Base-by-base conservation (phyloP, 2,797 vertebrate species). In the Leptodactylus fallax region DNA sequence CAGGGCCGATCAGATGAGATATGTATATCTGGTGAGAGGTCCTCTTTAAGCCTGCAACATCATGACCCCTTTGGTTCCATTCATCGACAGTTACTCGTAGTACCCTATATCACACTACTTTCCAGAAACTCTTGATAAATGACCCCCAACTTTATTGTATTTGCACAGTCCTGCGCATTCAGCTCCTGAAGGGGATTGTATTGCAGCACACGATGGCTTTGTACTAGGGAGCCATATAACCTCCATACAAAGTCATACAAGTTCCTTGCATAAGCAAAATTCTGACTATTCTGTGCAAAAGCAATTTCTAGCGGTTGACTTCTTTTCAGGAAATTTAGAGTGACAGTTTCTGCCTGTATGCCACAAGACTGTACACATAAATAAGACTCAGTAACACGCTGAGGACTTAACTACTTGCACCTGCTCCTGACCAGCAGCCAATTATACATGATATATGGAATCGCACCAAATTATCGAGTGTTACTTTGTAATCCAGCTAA, bases 381-480 rank as follows among this genome's bases (percentile, higher is more conserved):
- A 55, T n/a, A 53, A 51, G 16, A 45, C 14, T 27, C 80, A 11
- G 17, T 23, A 71, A 83, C 67, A 51, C 49, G 25, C 65, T 53
- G 47, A 83, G 7, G 27, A 6, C 51, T 69, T 82, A 82, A 69
- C 63, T 36, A 56, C 9, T 36, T 58, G 51, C 81, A 83, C 81
- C 81, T 83, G 81, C 81, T 83, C 81, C 67, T 56, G 36, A 71
- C 72, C 81, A n/a, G 51, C 51, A 45, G 65, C 81, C 81, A 83
- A 19, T 71, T 49, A 83, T 27, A 71, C n/a, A 53, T 21, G 27
- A 83, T 55, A 16, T 13, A 72, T n/a, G 36, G 21, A 71, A 71
- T 36, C 1, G 4, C 69, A 19, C 51, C 65, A 58, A 51, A 65
- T 36, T 72, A 56, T 83, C 45, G 49, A 25, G 67, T 11, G 16